Percentiles rank a stretch among this genome's conserved stretches.
phyloP scores from a whole-genome alignment of 1,140 invertebrate species.

The Aphelenchoides besseyi region DNA sequence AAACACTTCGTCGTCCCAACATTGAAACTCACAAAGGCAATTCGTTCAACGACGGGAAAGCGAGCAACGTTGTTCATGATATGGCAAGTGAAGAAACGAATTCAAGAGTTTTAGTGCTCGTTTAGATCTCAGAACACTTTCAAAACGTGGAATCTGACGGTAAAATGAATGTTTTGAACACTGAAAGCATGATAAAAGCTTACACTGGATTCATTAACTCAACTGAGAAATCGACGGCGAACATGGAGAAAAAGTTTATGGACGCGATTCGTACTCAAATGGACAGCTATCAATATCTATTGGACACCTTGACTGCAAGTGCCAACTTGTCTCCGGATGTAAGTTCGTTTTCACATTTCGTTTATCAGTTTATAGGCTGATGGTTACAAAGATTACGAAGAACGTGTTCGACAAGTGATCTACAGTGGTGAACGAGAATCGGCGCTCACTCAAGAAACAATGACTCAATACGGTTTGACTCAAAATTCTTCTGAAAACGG shows the following conservation, averaged over 20 bases:
- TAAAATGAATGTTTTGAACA: not conserved
- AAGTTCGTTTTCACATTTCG: not conserved
- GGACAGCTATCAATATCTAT: not conserved
- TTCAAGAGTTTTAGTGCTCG: not conserved
- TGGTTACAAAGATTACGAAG: not conserved
- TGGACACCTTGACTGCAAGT: not conserved
- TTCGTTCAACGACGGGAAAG: not conserved
- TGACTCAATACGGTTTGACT: not conserved
- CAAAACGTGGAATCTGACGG: not conserved
- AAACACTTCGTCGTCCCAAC: not conserved
- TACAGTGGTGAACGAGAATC: not conserved
- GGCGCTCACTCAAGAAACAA: not conserved
- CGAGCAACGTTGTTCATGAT: not conserved
- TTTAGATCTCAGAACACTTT: conserved; percentile 8
- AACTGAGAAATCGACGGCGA: not conserved
- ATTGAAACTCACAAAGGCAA: not conserved
- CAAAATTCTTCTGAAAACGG: too few relatives aligned
- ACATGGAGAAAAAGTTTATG: not conserved
- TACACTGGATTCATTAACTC: not conserved
- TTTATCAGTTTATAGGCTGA: not conserved
- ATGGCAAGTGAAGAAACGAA: not conserved
- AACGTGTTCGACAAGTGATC: not conserved
- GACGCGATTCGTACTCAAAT: not conserved
- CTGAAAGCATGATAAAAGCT: not conserved
- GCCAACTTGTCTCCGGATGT: not conserved